Conservation (phyloP, 2,113 vertebrate genomes). For the Copsychus sechellarum region DNA sequence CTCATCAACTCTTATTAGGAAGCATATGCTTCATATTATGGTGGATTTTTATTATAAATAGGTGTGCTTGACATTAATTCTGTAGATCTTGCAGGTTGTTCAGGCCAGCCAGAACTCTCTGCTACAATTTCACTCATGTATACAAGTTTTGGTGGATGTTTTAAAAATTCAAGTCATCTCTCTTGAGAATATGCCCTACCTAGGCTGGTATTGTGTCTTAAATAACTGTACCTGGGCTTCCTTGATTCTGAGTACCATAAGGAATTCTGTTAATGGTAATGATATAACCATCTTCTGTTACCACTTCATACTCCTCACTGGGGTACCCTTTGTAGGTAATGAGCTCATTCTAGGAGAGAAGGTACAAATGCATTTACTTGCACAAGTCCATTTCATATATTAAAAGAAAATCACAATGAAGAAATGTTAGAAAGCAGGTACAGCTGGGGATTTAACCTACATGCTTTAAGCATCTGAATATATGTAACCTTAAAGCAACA, state of each 20-base stretch:
- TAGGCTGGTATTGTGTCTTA: neutral
- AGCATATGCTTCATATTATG: neutral
- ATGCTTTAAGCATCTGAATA: neutral
- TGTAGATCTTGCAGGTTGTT: neutral
- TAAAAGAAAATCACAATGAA: neutral
- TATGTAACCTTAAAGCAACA: neutral
- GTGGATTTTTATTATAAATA: neutral
- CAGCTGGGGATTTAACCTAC: neutral
- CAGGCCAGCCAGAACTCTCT: neutral
- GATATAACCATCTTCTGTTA: constrained; percentile 21
- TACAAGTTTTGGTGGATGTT: neutral
- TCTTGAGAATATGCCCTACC: neutral
- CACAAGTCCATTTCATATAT: neutral
- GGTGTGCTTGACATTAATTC: neutral
- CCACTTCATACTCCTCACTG: neutral
- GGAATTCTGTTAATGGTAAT: constrained; percentile 33
- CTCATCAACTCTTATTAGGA: neutral
- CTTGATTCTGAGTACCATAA: neutral
- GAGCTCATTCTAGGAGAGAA: neutral
- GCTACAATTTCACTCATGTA: neutral
- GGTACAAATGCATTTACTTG: neutral
- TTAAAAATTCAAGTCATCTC: neutral
- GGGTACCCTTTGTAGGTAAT: constrained; percentile 27
- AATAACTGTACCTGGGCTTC: neutral
- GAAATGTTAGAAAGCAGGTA: neutral